Percentiles rank a stretch among this genome's conserved stretches.
Evolutionary conservation across 2,888 invertebrate species (phyloP).

Genomic region (Bedellia somnulentella): DNA sequence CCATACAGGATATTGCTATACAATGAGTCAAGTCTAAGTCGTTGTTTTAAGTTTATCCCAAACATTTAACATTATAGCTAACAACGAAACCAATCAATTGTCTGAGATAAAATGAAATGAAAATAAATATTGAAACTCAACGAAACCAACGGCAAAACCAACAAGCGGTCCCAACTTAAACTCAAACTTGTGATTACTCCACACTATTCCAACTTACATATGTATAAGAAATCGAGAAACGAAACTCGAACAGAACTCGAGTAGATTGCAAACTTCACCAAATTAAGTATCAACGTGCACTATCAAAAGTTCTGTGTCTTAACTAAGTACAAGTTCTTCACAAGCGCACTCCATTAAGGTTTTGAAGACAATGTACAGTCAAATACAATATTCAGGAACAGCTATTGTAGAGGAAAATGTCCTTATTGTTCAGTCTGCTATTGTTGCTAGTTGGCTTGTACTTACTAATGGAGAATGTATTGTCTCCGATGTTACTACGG

Average conservation of each 20-base stretch:
- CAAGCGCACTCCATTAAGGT: constrained; percentile 14
- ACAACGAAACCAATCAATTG: too few species aligned
- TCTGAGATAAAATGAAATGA: too few species aligned
- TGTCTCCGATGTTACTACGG: constrained; percentile 20
- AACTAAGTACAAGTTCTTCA: constrained; percentile 22
- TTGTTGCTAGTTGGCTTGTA: constrained; percentile 23
- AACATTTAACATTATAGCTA: too few species aligned
- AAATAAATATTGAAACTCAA: too few species aligned
- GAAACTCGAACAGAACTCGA: constrained; percentile 20
- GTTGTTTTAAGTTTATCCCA: too few species aligned
- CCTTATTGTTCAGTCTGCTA: constrained; percentile 14
- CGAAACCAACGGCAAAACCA: too few species aligned
- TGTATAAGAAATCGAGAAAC: constrained; percentile 26
- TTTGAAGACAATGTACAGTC: constrained; percentile 34
- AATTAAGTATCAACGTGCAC: constrained; percentile 19
- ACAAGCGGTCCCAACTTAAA: too few species aligned
- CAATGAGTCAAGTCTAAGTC: too few species aligned
- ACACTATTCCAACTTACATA: constrained; percentile 30
- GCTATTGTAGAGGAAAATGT: constrained; percentile 47
- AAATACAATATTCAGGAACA: constrained; percentile 53
- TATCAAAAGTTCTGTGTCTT: constrained; percentile 21
- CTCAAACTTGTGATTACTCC: constrained; percentile 17
- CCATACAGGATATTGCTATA: too few species aligned
- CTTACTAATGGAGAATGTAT: constrained; percentile 49
- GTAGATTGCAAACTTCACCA: constrained; percentile 14